Evolutionary conservation across 2,888 invertebrate genomes (phyloP), one percentile per base, ranked within the genome.

Genomic region (Uloborus plumipes): DNA sequence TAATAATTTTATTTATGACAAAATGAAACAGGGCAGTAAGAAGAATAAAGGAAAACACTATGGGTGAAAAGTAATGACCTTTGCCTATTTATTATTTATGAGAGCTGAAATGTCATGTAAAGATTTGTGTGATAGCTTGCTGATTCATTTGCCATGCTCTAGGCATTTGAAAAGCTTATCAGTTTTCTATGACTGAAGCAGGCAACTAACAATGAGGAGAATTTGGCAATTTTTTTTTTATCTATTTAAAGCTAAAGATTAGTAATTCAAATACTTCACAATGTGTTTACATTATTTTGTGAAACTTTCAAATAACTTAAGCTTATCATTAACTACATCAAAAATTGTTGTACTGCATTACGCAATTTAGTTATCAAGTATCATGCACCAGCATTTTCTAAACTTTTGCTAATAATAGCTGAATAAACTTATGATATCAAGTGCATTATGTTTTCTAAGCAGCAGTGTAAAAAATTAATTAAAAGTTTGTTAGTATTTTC

Each of bases 181-280:
- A 9, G 55, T n/a, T 6, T 55, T 18, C 16, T n/a, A 69, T 53
- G 1, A 13, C n/a, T 69, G 7, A 31, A 51, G 9, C 26, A 14
- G 0, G 47, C 26, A 16, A 53, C 6, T 15, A 16, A 22, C 1
- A 69, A 22, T 18, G 2, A 15, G 9, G 18, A 31, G 2, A 69
- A 53, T 11, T 11, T 26, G 9, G n/a, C 13, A 18, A n/a, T n/a
- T n/a, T n/a, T n/a, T n/a, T n/a, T n/a, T n/a, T n/a, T n/a, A n/a
- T n/a, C n/a, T 53, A 53, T 31, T 9, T 69, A 26, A 69, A 53
- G 22, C n/a, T 26, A 26, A 69, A 69, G 55, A 22, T 11, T 15
- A 26, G 26, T 15, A 55, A 69, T n/a, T 14, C 11, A 26, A 26
- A 7, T 39, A 39, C 7, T 1, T 1, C 3, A 9, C 3, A 11